These are phyloP conservation scores for Leucania comma DNA, from an alignment of 2,888 invertebrate species.

Conservation along the genomic window DNA sequence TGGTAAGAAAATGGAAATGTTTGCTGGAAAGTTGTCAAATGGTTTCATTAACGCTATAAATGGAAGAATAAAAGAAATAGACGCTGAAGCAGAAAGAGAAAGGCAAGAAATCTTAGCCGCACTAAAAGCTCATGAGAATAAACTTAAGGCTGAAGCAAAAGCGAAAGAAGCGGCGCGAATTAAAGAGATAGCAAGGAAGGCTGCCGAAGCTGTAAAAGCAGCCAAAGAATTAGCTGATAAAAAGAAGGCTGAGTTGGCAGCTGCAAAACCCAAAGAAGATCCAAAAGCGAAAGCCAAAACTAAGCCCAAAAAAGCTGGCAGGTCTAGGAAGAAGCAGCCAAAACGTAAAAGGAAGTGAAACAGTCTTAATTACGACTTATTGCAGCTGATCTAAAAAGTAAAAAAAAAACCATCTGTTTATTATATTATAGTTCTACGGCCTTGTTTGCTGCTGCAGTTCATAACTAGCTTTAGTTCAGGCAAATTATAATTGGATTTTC, in stretches of 20 bases:
- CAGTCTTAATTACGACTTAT: not conserved
- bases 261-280: conserved; percentile 26
- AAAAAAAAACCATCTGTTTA: not conserved
- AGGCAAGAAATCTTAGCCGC: conserved; percentile 71
- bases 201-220: conserved; percentile 63
- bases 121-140: conserved; percentile 72
- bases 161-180: conserved; percentile 66
- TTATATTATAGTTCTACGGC: no score
- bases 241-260: conserved; percentile 59
- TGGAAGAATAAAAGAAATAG: conserved; percentile 72
- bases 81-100: conserved; percentile 68
- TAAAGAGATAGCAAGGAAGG: conserved; percentile 57
- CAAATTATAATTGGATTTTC: not conserved
- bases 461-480: not conserved
- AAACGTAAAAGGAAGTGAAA: not conserved
- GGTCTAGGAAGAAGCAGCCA: not conserved
- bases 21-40: conserved; percentile 64
- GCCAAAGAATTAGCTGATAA: conserved; percentile 23
- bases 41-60: conserved; percentile 68
- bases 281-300: conserved; percentile 13
- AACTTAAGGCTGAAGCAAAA: conserved; percentile 71
- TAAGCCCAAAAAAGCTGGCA: not conserved
- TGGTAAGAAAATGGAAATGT: conserved; percentile 75
- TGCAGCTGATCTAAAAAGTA: not conserved
- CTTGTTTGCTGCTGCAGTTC: not conserved